Evolutionary conservation across 2,797 vertebrate species (phyloP).

Genomic region (Eurystomus glaucurus): DNA sequence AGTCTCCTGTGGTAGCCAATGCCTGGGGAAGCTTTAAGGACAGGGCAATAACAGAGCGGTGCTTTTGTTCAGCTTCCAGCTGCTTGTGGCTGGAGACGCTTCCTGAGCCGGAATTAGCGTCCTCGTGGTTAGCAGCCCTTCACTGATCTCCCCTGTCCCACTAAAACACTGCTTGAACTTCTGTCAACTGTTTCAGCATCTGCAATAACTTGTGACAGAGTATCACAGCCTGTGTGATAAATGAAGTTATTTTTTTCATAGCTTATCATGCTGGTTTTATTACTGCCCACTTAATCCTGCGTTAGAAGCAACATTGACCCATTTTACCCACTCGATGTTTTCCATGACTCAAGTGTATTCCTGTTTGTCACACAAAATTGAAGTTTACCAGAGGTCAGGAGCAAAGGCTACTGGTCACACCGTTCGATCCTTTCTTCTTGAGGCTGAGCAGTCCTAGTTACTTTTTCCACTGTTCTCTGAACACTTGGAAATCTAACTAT

Average conservation of each 20-base stretch:
- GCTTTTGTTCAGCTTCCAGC: constrained; percentile 6
- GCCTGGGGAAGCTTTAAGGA: neutral
- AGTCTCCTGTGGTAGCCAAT: neutral
- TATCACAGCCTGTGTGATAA: neutral
- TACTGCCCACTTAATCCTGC: neutral
- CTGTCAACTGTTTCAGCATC: neutral
- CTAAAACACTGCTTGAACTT: neutral
- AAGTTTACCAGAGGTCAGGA: neutral
- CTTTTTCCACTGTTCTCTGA: neutral
- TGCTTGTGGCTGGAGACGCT: neutral
- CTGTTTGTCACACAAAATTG: neutral
- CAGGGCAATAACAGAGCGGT: neutral
- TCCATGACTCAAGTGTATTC: neutral
- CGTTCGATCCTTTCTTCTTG: neutral
- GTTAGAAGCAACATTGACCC: neutral
- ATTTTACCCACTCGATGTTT: neutral
- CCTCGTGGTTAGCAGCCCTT: neutral
- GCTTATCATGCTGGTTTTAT: neutral
- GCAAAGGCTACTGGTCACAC: neutral
- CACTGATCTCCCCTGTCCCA: neutral
- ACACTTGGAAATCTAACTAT: neutral
- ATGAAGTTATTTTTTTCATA: neutral
- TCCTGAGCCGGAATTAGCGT: neutral
- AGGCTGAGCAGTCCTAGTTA: neutral
- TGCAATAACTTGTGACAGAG: neutral